Evolutionary conservation across 2,797 vertebrate genomes (phyloP), one percentile per base, ranked within the genome.

Genomic region (Falco peregrinus): DNA sequence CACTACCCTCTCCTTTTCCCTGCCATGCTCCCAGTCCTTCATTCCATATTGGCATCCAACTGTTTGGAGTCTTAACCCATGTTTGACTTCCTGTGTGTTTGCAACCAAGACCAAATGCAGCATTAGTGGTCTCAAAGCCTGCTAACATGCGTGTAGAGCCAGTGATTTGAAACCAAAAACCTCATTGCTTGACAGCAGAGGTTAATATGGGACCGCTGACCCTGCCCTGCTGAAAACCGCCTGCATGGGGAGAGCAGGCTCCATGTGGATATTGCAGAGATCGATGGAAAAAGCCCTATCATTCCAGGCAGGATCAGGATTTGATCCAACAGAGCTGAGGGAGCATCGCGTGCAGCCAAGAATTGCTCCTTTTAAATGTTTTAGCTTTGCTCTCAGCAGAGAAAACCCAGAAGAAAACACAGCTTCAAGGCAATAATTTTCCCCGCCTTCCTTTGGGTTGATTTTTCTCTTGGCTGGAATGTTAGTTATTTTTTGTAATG

Each of bases 21-120:
- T 47, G 19, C 45, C 9, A 0, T 9, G 10, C 26, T 76, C 16
- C 35, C 0, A 0, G 4, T 39, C 41, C 41, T 51, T 37, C n/a
- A 31, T 50, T 47, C 35, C 7, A 1, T 6, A 33, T 3, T 68
- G 35, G 20, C 5, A 5, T 86, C 37, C 2, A 13, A 2, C 33
- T 64, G 11, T 41, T 84, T 84, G 69, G 59, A 75, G 57, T 35
- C 33, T 48, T 39, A 51, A 16, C 5, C 31, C 43, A 0, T 29
- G 3, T 12, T 39, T 31, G 81, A 43, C 54, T 21, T 76, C 3
- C 10, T 18, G 28, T 39, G 29, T 68, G 28, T 43, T 53, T 63
- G 26, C 5, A 5, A 28, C 20, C 33, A 37, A 43, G 48, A 50
- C 16, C 21, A 1, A 76, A 10, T 31, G 31, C 54, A 13, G 19